A percentile compares a stretch with the other conserved stretches of the same genome.
phyloP scores from a whole-genome alignment of 2,888 invertebrate species.

The Sesia apiformis region DNA sequence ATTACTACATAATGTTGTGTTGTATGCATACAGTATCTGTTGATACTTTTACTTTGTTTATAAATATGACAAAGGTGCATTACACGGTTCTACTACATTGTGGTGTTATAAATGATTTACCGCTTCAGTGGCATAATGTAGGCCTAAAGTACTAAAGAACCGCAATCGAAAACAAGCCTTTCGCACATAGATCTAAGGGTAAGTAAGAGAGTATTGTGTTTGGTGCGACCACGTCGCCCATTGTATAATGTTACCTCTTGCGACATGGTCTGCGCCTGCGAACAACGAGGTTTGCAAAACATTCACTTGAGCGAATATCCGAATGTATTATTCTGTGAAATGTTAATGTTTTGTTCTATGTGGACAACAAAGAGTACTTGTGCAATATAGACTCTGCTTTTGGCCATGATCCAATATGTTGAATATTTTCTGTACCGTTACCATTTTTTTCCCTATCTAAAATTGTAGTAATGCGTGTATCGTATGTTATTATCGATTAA shows the following conservation, averaged over 20 bases:
- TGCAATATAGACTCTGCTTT: slow-evolving; percentile 2
- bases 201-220: neutral
- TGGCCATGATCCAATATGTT: slow-evolving; percentile 5
- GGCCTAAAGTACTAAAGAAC: too few relatives aligned
- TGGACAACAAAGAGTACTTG: slow-evolving; percentile 9
- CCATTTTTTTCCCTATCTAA: too few relatives aligned
- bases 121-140: too few relatives aligned
- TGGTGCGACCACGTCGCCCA: slow-evolving; percentile 19
- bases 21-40: too few relatives aligned
- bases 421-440: too few relatives aligned
- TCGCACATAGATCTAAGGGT: neutral
- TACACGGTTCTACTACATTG: too few relatives aligned
- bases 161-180: neutral
- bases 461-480: neutral
- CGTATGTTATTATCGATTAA: too few relatives aligned
- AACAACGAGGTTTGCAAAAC: slow-evolving; percentile 46
- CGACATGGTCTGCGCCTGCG: slow-evolving; percentile 35
- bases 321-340: slow-evolving; percentile 7
- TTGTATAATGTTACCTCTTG: slow-evolving; percentile 50
- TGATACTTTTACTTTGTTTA: too few relatives aligned
- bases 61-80: too few relatives aligned
- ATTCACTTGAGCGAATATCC: slow-evolving; percentile 26
- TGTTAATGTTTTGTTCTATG: neutral
- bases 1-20: too few relatives aligned
- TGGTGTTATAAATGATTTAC: too few relatives aligned